Percentiles rank a stretch among this genome's conserved stretches.
phyloP scores from a whole-genome alignment of 2,797 vertebrate genomes.

The Hippocampus kuda region DNA sequence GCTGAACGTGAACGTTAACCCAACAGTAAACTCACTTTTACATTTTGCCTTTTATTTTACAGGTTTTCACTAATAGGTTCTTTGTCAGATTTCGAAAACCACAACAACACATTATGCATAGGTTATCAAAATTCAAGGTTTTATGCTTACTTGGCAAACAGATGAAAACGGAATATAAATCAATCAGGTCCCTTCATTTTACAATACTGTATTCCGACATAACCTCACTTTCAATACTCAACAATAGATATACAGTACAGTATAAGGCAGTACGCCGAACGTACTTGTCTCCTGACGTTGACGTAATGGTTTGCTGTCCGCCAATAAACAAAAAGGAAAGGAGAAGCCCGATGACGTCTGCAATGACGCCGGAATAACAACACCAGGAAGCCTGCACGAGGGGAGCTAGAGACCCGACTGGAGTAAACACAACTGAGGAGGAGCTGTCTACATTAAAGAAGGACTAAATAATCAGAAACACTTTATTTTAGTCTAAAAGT shows the following conservation, averaged over 20 bases:
- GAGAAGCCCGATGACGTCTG: neutral
- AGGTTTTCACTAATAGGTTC: neutral
- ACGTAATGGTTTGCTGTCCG: neutral
- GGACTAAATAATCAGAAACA: neutral
- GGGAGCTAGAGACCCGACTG: neutral
- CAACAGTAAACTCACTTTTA: neutral
- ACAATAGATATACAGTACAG: neutral
- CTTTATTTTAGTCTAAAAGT: neutral
- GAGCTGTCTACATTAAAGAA: neutral
- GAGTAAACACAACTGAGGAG: neutral
- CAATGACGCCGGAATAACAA: neutral
- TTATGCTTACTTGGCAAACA: neutral
- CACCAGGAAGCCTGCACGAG: neutral
- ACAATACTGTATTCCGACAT: neutral
- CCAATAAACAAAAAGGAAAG: slow-evolving; percentile 2
- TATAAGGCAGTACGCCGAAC: neutral
- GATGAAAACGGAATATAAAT: neutral
- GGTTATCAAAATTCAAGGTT: neutral
- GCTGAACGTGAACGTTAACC: neutral
- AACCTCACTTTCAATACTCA: neutral
- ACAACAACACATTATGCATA: neutral
- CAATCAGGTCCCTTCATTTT: neutral
- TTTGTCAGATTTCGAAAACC: neutral
- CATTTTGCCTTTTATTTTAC: neutral
- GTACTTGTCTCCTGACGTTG: neutral